Evolutionary conservation across 1,140 invertebrate genomes (phyloP).

Genomic region (Carposina sasakii): DNA sequence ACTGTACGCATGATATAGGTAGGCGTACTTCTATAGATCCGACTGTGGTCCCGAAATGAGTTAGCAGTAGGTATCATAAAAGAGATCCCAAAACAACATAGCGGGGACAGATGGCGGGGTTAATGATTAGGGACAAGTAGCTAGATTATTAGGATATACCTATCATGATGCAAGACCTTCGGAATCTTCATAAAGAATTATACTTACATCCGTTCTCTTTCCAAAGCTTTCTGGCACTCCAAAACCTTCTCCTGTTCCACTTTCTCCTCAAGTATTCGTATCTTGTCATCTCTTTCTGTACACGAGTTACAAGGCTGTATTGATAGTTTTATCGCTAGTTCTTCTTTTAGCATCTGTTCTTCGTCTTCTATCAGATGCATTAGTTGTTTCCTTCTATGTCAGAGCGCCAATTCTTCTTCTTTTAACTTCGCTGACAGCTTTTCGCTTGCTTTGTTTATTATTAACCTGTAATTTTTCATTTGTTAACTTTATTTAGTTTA

Average conservation of each 20-base stretch:
- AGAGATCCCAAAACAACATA: no score
- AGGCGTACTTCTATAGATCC: not conserved
- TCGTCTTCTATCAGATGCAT: constrained; percentile 40
- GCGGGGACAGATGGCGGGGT: no score
- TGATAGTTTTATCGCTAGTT: constrained; percentile 31
- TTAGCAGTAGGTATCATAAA: not conserved
- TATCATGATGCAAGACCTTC: not conserved
- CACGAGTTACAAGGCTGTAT: constrained; percentile 41
- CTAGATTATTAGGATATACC: not conserved
- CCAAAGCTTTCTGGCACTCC: constrained; percentile 47
- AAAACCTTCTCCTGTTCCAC: constrained; percentile 42
- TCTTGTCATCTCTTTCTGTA: constrained; percentile 33
- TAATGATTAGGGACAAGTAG: no score
- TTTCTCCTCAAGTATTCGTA: constrained; percentile 36
- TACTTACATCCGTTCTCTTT: constrained; percentile 59
- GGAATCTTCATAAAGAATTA: not conserved
- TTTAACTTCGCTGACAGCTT: constrained; percentile 42
- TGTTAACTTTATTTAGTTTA: no score
- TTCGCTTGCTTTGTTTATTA: constrained; percentile 44
- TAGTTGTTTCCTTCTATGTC: constrained; percentile 50
- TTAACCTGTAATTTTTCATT: constrained; percentile 42
- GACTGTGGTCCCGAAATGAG: not conserved
- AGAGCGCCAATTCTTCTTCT: constrained; percentile 49
- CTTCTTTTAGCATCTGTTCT: constrained; percentile 37
- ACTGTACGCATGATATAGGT: no score